Conservation (phyloP, 2,113 vertebrate species). For the Sterrhoptilus dennistouni region DNA sequence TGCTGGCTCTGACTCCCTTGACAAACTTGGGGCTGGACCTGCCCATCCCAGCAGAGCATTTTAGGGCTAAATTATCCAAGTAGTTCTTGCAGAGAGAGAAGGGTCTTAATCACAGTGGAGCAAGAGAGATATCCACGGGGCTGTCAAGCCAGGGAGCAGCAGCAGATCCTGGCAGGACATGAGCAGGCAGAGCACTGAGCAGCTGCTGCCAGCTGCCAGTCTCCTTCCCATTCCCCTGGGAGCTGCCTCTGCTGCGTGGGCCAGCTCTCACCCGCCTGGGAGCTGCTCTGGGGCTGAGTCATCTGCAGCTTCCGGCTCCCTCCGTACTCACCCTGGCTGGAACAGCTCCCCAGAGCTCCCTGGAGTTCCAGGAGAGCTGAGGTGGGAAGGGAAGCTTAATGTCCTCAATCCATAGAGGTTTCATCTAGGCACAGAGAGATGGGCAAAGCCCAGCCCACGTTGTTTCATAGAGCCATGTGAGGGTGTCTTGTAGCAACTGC, state of each 20-base stretch:
- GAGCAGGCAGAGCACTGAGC: background rate
- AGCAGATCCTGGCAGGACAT: background rate
- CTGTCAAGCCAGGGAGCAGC: background rate
- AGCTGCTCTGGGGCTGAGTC: background rate
- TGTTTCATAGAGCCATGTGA: rapidly evolving
- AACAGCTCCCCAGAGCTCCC: background rate
- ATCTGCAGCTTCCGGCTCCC: background rate
- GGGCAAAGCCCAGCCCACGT: background rate
- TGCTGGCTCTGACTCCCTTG: background rate
- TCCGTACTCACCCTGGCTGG: background rate
- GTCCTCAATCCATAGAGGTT: background rate
- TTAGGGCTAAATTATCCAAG: background rate
- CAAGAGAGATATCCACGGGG: background rate
- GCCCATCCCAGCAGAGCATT: background rate
- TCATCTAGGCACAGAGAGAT: background rate
- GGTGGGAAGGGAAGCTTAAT: background rate
- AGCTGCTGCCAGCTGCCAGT: rapidly evolving
- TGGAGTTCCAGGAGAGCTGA: background rate
- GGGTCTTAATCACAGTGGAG: background rate
- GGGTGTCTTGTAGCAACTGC: background rate
- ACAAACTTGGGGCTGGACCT: background rate
- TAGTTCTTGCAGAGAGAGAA: background rate
- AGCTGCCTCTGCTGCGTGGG: background rate
- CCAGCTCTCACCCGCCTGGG: background rate
- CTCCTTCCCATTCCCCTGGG: background rate